Percentiles rank a stretch among this genome's conserved stretches.
Conservation (phyloP, 30 jellyfish, hydroid and myxozoan species). For the Hydractinia echinata region DNA sequence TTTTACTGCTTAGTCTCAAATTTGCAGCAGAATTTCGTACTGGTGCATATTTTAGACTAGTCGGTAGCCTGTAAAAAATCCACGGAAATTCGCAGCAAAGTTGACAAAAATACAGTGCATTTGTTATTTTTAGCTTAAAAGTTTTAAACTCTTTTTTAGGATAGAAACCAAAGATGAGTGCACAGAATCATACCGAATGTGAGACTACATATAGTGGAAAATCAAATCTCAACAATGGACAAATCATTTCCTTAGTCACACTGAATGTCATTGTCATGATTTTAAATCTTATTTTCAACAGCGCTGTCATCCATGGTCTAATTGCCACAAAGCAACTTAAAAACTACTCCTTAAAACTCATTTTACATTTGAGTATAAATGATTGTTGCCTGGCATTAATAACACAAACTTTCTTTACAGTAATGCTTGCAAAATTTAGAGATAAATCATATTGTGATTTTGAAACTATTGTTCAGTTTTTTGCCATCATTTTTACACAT, state of each 20-base stretch:
- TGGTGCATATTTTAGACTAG: too few species aligned
- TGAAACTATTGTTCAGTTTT: conserved; percentile 11
- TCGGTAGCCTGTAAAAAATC: too few species aligned
- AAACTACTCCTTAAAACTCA: conserved; percentile 18
- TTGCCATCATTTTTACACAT: conserved; percentile 19
- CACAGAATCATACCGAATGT: neutral
- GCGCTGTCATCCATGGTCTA: neutral
- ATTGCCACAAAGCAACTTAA: neutral
- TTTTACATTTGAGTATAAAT: neutral
- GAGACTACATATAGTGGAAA: neutral
- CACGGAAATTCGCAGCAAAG: too few species aligned
- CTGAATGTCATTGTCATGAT: neutral
- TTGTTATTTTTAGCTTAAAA: too few species aligned
- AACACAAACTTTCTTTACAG: neutral
- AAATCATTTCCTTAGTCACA: neutral
- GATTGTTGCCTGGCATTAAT: conserved; percentile 11
- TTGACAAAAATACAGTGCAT: too few species aligned
- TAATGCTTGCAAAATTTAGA: neutral
- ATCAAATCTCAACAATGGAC: neutral
- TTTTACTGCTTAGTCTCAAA: too few species aligned
- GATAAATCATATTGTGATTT: neutral
- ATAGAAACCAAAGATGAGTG: too few species aligned
- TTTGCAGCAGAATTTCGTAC: too few species aligned
- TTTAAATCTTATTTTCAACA: neutral
- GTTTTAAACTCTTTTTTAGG: too few species aligned